phyloP scores from a whole-genome alignment of 2,113 vertebrate genomes.

The Thunnus maccoyii region DNA sequence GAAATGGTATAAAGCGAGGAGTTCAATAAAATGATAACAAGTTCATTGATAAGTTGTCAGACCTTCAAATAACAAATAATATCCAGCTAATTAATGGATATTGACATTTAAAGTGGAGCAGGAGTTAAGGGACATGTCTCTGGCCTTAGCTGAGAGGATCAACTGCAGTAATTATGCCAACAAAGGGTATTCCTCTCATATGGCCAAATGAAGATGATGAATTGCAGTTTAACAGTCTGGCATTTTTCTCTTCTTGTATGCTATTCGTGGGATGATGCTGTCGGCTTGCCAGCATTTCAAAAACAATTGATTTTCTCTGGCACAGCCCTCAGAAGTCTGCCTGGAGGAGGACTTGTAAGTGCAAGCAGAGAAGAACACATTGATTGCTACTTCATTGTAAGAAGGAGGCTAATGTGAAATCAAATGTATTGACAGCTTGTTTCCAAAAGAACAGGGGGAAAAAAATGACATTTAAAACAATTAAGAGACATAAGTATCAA shows the following conservation, averaged over 20 bases:
- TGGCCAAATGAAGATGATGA: constrained; percentile 58
- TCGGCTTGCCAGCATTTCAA: constrained; percentile 59
- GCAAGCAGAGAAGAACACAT: constrained; percentile 61
- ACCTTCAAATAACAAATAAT: constrained; percentile 50
- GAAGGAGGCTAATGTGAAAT: constrained; percentile 74
- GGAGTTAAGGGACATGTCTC: constrained; percentile 45
- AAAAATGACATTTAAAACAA: constrained; percentile 53
- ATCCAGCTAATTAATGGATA: constrained; percentile 45
- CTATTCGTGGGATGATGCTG: constrained; percentile 49
- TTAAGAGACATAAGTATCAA: constrained; percentile 48
- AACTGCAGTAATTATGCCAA: constrained; percentile 40
- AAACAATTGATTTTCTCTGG: constrained; percentile 78
- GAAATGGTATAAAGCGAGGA: constrained; percentile 10
- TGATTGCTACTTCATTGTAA: constrained; percentile 72
- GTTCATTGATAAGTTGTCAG: constrained; percentile 59
- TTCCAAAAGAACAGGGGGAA: constrained; percentile 51
- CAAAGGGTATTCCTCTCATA: constrained; percentile 26
- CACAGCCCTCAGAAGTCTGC: constrained; percentile 57
- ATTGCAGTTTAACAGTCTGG: constrained; percentile 54
- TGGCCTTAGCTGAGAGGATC: constrained; percentile 30
- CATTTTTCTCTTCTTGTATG: constrained; percentile 39
- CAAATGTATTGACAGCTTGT: constrained; percentile 70
- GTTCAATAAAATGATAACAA: constrained; percentile 45
- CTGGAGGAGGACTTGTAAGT: constrained; percentile 55
- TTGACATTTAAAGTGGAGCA: constrained; percentile 57